These are phyloP conservation scores for Bos indicus DNA, from an alignment of 2,113 vertebrate species.

Conservation along the genomic window DNA sequence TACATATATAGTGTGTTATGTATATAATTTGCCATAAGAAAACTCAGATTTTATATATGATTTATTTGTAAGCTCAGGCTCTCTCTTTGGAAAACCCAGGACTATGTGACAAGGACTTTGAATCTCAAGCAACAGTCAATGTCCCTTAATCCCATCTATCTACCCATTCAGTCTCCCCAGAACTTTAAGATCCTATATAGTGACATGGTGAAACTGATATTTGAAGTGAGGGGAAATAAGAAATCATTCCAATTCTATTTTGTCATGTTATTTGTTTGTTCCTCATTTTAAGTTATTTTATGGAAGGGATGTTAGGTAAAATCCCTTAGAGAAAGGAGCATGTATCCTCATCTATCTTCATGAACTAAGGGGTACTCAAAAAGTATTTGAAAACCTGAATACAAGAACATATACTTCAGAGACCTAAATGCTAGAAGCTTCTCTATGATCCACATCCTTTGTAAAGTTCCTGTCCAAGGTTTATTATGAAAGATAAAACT, in stretches of 20 bases:
- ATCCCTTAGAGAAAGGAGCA: background rate
- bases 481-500: background rate
- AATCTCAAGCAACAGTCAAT: background rate
- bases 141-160: background rate
- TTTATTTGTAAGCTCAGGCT: background rate
- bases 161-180: background rate
- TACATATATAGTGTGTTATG: background rate
- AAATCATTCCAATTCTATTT: background rate
- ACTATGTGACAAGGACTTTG: background rate
- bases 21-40: background rate
- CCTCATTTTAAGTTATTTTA: background rate
- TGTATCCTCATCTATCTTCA: background rate
- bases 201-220: background rate
- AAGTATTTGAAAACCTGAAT: background rate
- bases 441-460: background rate
- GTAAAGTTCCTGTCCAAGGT: background rate
- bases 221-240: background rate
- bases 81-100: background rate
- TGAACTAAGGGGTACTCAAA: background rate
- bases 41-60: background rate
- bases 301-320: background rate
- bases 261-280: background rate
- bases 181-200: background rate
- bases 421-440: background rate
- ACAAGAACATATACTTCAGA: background rate